phyloP scores from a whole-genome alignment of 2,113 vertebrate species.

The Meriones unguiculatus region DNA sequence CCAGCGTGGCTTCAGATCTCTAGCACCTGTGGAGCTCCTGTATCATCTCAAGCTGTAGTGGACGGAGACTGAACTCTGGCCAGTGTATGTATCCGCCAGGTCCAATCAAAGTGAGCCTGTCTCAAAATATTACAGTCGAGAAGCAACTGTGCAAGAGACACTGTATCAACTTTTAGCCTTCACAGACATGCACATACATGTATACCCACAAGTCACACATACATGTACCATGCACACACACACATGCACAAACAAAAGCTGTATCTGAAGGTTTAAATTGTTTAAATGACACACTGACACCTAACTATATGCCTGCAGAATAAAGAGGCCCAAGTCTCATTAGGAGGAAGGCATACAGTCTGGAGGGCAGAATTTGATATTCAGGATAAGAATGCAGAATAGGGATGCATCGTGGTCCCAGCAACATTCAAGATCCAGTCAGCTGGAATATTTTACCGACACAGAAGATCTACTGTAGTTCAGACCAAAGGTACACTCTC shows the following conservation, averaged over 20 bases:
- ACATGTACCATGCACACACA: not conserved
- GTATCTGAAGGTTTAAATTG: not conserved
- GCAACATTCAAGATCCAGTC: not conserved
- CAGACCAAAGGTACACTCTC: constrained; percentile 58
- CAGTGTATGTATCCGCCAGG: not conserved
- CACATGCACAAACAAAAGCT: not conserved
- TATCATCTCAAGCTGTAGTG: not conserved
- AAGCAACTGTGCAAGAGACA: not conserved
- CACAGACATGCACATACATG: not conserved
- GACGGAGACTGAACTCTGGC: not conserved
- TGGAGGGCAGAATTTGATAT: constrained; percentile 24
- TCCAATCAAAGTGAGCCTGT: not conserved
- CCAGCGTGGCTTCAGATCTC: too few species aligned
- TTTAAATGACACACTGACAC: not conserved
- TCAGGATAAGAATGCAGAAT: not conserved
- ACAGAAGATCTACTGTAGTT: constrained; percentile 63
- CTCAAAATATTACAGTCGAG: not conserved
- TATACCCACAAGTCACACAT: not conserved
- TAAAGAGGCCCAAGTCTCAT: not conserved
- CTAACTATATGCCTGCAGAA: rapidly evolving
- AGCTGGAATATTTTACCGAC: constrained; percentile 69
- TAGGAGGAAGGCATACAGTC: not conserved
- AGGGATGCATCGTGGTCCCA: constrained; percentile 20
- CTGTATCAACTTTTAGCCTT: not conserved
- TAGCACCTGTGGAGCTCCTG: not conserved